Base-by-base conservation (phyloP, 2,113 vertebrate genomes). In the Cathartes aura region DNA sequence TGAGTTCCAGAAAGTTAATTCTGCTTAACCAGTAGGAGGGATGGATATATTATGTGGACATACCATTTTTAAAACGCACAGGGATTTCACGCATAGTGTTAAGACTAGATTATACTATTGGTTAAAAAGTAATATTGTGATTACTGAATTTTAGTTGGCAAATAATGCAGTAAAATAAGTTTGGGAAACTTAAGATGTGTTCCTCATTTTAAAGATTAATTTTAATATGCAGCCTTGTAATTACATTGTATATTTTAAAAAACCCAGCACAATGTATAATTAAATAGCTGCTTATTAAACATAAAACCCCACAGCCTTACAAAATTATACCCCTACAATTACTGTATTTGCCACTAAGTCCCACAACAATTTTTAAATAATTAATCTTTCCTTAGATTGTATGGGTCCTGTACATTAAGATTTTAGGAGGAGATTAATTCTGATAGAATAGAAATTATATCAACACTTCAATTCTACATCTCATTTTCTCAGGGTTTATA, bases 401-500 rank as follows among this genome's bases (percentile, higher is more conserved):
- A 24, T 73, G 18, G 26, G 19, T 70, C 56, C 14, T 58, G 20
- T 59, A 42, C 76, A 64, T 93, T 56, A 53, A 92, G 74, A 93
- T 62, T 88, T 83, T 92, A 74, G 84, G 74, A 85, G 26, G 26
- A 92, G 20, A 80, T 92, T 83, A 95, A 48, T 87, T 93, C 87
- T 73, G 79, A 84, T 78, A 74, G 87, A 96, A 75, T 38, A 88
- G 74, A 96, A 95, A 43, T 84, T 80, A 14, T 53, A 78, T 78
- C 58, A 96, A 68, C 55, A 83, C 38, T 94, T 93, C 59, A 48
- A 36, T 91, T 95, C 59, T 80, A 80, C 47, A 60, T 50, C 18
- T 73, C 36, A 64, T 94, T 97, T 98, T 92, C 94, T 87, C 68
- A 68, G 70, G 15, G 24, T 93, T 96, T 93, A 72, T 84, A 75